Evolutionary conservation across 1,140 invertebrate species (phyloP), one percentile per base, ranked within the genome.

Genomic region (Drosophila albomicans): DNA sequence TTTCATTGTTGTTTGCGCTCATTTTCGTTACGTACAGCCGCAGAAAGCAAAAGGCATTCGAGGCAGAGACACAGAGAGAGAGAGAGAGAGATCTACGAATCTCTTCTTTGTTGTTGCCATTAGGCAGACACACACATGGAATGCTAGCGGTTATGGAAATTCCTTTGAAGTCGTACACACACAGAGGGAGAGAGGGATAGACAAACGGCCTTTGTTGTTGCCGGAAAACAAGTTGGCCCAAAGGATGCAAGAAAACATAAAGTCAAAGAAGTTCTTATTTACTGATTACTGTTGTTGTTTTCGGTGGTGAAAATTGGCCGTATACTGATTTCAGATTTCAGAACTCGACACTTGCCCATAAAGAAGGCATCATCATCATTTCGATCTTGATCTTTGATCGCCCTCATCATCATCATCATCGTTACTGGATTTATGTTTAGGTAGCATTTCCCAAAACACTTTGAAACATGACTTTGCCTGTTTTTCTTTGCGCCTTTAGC

Each of bases 81-180:
- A 16, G 16, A 16, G 1, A 16, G 16, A 16, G 45, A 71, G 52
- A 75, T 70, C 75, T 62, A 57, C 35, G 38, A 67, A 66, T 70
- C 69, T 70, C 69, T 56, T 16, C 51, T 63, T 52, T 75, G 54
- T 54, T 58, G 45, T 59, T 70, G 80, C 80, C 73, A 87, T 87
- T 87, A 87, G 84, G 67, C 68, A n/a, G 16, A 46, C 58, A 20
- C 41, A 48, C 30, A 67, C 52, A 80, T 70, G 84, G 80, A 90
- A 89, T 89, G 85, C 86, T 89, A 89, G 85, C 85, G 85, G 85
- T 89, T 89, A 89, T 89, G 78, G 81, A 89, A 89, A 89, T 89
- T 89, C 85, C 85, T 89, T 89, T 84, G 85, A 84, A 78, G 70
- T 68, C 30, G 70, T 61, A 35, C 13, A 76, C 49, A 59, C 65